Conservation (phyloP, 2,113 vertebrate species). For the Melanerpes formicivorus region DNA sequence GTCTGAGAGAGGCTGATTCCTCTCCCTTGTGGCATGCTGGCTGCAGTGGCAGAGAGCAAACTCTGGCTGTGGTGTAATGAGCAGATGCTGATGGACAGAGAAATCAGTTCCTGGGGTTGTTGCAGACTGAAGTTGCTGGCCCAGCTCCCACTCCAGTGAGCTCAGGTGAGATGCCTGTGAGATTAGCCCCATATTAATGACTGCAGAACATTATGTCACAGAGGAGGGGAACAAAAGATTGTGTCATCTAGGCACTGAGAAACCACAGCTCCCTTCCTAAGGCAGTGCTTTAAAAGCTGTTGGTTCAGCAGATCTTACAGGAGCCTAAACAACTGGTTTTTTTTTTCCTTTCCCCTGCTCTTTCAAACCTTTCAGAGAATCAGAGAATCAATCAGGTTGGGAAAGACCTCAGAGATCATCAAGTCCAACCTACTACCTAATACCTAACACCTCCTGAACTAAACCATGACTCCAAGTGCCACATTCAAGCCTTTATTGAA, state of each 20-base stretch:
- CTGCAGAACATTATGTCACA: conserved; percentile 19
- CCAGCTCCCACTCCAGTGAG: background rate
- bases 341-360: background rate
- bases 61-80: conserved; percentile 52
- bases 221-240: conserved; percentile 28
- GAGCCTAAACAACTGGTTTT: background rate
- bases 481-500: no score
- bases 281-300: conserved; percentile 30
- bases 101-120: conserved; percentile 42
- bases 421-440: background rate
- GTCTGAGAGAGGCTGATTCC: background rate
- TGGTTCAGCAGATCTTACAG: conserved; percentile 27
- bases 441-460: accelerated
- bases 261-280: background rate
- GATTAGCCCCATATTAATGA: conserved; percentile 40
- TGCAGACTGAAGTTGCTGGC: conserved; percentile 29
- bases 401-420: no score
- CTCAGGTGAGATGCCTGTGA: conserved; percentile 20
- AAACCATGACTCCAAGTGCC: no score
- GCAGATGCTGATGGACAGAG: conserved; percentile 50
- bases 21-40: background rate
- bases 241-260: conserved; percentile 19
- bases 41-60: background rate
- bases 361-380: background rate
- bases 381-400: no score